Percentiles rank a stretch among this genome's conserved stretches.
Conservation (phyloP, 2,888 invertebrate genomes). For the Carcina quercana region DNA sequence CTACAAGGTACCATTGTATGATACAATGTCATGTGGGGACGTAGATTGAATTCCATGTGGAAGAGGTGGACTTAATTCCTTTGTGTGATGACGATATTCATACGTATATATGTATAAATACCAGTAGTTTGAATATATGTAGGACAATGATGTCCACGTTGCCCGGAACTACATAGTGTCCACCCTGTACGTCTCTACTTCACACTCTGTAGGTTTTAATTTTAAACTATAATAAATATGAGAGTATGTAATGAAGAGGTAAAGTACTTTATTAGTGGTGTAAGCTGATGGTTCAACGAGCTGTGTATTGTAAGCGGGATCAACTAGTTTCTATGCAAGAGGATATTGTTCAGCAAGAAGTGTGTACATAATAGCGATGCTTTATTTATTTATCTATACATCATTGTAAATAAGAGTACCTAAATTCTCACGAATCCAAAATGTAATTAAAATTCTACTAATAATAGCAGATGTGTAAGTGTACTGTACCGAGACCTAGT, state of each 20-base stretch:
- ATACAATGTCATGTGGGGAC: constrained; percentile 96
- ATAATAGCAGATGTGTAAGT: too few species aligned
- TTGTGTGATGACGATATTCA: constrained; percentile 10
- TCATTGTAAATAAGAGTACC: constrained; percentile 8
- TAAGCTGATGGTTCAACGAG: constrained; percentile 43
- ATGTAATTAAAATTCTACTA: too few species aligned
- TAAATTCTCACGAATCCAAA: too few species aligned
- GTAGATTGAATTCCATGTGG: constrained; percentile 85
- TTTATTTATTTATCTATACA: constrained; percentile 2
- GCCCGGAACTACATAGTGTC: constrained; percentile 31
- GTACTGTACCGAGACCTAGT: too few species aligned
- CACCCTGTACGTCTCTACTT: constrained; percentile 50
- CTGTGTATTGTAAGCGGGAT: constrained; percentile 67
- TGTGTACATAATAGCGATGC: constrained; percentile 31
- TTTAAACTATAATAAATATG: constrained; percentile 17
- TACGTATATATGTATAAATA: neutral
- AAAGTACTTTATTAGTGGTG: constrained; percentile 16
- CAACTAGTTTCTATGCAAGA: constrained; percentile 64
- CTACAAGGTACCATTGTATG: constrained; percentile 95
- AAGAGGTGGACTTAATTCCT: constrained; percentile 79
- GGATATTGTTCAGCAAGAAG: constrained; percentile 33
- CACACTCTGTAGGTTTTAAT: constrained; percentile 28
- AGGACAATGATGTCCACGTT: constrained; percentile 19
- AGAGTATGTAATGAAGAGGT: constrained; percentile 13
- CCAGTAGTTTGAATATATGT: constrained; percentile 1